Percentiles rank a stretch among this genome's conserved stretches.
Conservation (phyloP, 2,113 vertebrate genomes). For the Madoqua kirkii region DNA sequence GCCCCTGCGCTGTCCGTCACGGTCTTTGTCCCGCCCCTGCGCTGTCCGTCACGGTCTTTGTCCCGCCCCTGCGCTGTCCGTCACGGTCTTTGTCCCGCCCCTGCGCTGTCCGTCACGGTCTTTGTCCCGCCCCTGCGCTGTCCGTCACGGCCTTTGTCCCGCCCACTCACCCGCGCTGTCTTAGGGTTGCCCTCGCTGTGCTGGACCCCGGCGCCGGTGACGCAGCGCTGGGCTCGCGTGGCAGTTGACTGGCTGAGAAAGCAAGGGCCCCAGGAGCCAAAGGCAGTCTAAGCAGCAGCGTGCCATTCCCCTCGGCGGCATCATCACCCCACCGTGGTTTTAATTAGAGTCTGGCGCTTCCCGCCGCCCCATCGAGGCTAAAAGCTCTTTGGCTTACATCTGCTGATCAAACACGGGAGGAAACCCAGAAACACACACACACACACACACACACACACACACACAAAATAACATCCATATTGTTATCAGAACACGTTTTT, state of each 20-base stretch:
- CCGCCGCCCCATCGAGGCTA: background rate
- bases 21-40: too few species aligned
- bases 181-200: fast-evolving
- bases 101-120: too few species aligned
- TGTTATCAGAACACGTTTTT: background rate
- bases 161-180: fast-evolving
- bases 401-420: background rate
- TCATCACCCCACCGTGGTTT: background rate
- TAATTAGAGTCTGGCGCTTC: background rate
- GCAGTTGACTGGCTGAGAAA: background rate
- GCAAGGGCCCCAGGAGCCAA: background rate
- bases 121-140: background rate
- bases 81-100: too few species aligned
- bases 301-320: fast-evolving
- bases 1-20: too few species aligned
- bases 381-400: background rate
- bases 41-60: too few species aligned
- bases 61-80: too few species aligned
- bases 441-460: background rate
- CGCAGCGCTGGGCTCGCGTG: background rate
- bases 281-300: background rate
- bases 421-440: background rate
- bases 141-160: fast-evolving
- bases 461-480: background rate
- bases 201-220: fast-evolving